Evolutionary conservation across 64 coral and sea anemone species (phyloP), one percentile per base, ranked within the genome.

Genomic region (Trachythela sp.): DNA sequence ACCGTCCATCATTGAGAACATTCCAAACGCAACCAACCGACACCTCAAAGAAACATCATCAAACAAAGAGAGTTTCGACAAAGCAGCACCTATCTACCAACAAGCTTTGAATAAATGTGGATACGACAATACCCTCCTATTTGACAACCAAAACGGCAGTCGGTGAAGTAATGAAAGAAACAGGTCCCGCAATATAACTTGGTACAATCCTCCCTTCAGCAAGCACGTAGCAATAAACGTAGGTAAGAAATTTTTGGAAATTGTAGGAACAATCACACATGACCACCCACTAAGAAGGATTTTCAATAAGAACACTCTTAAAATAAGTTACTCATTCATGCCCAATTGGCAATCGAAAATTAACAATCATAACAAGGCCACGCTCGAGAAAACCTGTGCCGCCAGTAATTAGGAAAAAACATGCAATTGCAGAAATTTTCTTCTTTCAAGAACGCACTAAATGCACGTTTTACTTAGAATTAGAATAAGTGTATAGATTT

Each of bases 41-140:
- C 31, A 67, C 72, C 90, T 92, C 1, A 40, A 32, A 7, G 48
- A 80, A 31, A 89, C 71, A 1, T 48, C 88, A 51, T 89, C 88
- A 27, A 41, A 83, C 59, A 18, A 89, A 50, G 5, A 89, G 1
- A 14, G 31, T 11, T 89, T 89, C 20, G 51, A 89, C 37, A 30
- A 31, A 83, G 72, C 41, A 2, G 48, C 41, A 31, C 68, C 68
- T 17, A 11, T 24, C 11, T 89, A 89, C 48, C 88, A 89, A 83
- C 36, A 83, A 38, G 88, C 88, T 13, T 31, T 89, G 41, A 29
- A 77, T 24, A 83, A 89, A 34, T 83, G 88, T 34, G 88, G 88
- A 50, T 89, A 89, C 35, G 51, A 77, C 7, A 26, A 89, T 22
- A 48, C 50, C 30, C 41, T 89, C 5, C 4, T 83, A 22, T 89